Evolutionary conservation across 2,888 invertebrate genomes (phyloP).

Genomic region (Fragum sueziense): DNA sequence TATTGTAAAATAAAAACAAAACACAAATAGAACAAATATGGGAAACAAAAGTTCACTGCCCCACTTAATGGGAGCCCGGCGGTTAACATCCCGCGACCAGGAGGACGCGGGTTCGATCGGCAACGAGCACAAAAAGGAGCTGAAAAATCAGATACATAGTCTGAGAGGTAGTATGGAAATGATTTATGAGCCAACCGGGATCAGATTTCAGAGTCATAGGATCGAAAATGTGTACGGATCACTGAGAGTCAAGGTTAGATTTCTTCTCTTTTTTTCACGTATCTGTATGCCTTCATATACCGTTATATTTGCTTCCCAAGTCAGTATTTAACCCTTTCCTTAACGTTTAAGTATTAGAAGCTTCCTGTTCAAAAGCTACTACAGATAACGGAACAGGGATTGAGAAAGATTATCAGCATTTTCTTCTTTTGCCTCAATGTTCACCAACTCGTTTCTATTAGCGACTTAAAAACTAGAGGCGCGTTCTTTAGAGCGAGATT

Average conservation of each 20-base stretch:
- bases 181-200: neutral
- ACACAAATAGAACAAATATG: neutral
- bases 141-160: neutral
- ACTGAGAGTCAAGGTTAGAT: conserved; percentile 7
- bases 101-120: neutral
- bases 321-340: no score
- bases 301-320: no score
- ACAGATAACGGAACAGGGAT: no score
- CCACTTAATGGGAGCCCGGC: neutral
- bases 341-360: no score
- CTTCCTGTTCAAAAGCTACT: no score
- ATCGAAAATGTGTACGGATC: conserved; percentile 13
- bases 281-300: no score
- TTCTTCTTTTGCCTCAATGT: no score
- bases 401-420: no score
- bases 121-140: conserved; percentile 4
- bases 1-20: neutral
- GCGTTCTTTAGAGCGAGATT: no score
- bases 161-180: neutral
- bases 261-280: no score
- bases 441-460: no score
- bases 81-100: neutral
- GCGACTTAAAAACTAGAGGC: no score
- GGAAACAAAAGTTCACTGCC: conserved; percentile 3
- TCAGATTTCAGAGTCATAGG: neutral